phyloP scores from a whole-genome alignment of 2,113 vertebrate species.

The Oryctolagus cuniculus region mOryCun1.1 NC_091432.1:73536501-73537000 shows the following conservation, averaged over 20 bases:
- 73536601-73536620: constrained; percentile 63
- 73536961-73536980: constrained; percentile 32
- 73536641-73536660: constrained; percentile 69
- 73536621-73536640: not conserved
- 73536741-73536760: constrained; percentile 69
- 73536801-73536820: constrained; percentile 74
- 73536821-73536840: constrained; percentile 77
- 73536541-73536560: constrained; percentile 68
- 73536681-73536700: constrained; percentile 76
- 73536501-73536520: constrained; percentile 74
- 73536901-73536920: constrained; percentile 22
- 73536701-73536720: constrained; percentile 77
- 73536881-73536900: constrained; percentile 6
- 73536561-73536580: constrained; percentile 70
- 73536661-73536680: constrained; percentile 70
- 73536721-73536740: constrained; percentile 74
- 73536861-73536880: not conserved
- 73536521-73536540: constrained; percentile 73
- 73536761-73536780: constrained; percentile 65
- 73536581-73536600: not conserved
- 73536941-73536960: not conserved
- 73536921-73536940: not conserved
- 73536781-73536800: constrained; percentile 60
- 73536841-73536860: constrained; percentile 63
- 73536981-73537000: not conserved